These are phyloP conservation scores for Brachirus orientalis DNA, from an alignment of 2,113 vertebrate genomes.

Conservation along the genomic window DNA sequence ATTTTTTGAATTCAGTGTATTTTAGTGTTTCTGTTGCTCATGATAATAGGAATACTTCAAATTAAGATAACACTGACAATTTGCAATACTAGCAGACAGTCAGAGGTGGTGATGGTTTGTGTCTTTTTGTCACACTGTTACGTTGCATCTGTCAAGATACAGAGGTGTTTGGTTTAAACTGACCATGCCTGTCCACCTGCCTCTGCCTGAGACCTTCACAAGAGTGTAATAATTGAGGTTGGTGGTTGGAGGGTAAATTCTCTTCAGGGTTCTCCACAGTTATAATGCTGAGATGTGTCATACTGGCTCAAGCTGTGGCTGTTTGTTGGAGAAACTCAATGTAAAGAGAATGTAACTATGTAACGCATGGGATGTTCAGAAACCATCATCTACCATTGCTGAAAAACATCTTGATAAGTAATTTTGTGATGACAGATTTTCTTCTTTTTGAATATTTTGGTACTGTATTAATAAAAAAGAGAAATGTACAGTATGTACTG, in stretches of 20 bases:
- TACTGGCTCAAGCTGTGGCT: constrained; percentile 23
- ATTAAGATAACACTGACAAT: constrained; percentile 3
- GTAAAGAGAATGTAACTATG: constrained; percentile 2
- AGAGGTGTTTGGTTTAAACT: constrained; percentile 30
- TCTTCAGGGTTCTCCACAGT: constrained; percentile 25
- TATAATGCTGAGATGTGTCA: constrained; percentile 46
- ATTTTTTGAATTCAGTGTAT: not conserved
- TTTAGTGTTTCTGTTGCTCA: not conserved
- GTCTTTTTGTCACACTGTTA: not conserved
- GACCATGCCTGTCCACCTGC: constrained; percentile 8
- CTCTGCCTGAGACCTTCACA: constrained; percentile 64
- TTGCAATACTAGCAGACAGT: not conserved
- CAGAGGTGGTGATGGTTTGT: constrained; percentile 1
- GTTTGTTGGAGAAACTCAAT: constrained; percentile 39
- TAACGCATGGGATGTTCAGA: too few relatives aligned
- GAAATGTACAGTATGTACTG: too few relatives aligned
- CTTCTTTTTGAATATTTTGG: too few relatives aligned
- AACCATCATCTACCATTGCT: too few relatives aligned
- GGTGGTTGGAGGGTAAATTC: constrained; percentile 30
- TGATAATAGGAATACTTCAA: not conserved
- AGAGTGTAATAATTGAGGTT: constrained; percentile 21
- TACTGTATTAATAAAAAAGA: too few relatives aligned
- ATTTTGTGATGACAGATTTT: too few relatives aligned
- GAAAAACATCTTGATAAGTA: too few relatives aligned
- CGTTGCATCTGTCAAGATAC: constrained; percentile 22